Percentiles rank a stretch among this genome's conserved stretches.
Evolutionary conservation across 2,888 invertebrate species (phyloP).

Genomic region (Ormyrus pomaceus): DNA sequence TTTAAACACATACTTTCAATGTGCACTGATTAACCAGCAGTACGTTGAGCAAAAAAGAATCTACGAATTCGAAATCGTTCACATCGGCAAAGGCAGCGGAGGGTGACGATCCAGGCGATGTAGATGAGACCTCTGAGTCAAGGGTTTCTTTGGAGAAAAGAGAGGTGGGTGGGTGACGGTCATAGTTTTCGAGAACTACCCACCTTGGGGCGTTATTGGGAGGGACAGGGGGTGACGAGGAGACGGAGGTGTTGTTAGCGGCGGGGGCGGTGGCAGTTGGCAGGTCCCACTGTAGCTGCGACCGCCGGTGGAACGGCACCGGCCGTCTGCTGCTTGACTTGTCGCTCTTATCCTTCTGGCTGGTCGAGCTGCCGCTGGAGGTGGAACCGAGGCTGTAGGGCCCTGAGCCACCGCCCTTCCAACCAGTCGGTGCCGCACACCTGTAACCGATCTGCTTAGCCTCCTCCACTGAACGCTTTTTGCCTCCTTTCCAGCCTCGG

Average conservation of each 20-base stretch:
- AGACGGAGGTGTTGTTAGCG: conserved; percentile 28
- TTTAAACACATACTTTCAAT: too few relatives aligned
- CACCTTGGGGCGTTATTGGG: conserved; percentile 75
- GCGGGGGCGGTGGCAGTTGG: background rate
- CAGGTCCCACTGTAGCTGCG: conserved; percentile 74
- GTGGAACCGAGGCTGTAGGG: background rate
- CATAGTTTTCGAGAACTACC: conserved; percentile 63
- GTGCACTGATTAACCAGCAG: too few relatives aligned
- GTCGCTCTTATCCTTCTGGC: background rate
- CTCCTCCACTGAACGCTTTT: conserved; percentile 58
- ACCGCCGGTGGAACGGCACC: conserved; percentile 81
- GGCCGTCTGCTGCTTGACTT: conserved; percentile 5
- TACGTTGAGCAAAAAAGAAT: too few relatives aligned
- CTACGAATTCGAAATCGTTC: too few relatives aligned
- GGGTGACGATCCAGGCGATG: too few relatives aligned
- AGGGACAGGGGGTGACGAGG: conserved; percentile 29
- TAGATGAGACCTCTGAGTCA: background rate
- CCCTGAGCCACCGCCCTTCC: conserved; percentile 64
- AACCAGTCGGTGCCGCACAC: conserved; percentile 74
- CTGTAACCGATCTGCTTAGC: conserved; percentile 74
- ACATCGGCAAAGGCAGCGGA: too few relatives aligned
- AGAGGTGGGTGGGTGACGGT: conserved; percentile 24
- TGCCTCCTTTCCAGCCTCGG: conserved; percentile 42
- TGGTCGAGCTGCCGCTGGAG: background rate
- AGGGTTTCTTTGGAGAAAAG: background rate